Base-by-base conservation (phyloP, 2,113 vertebrate genomes). In the Amazona vittata region DNA sequence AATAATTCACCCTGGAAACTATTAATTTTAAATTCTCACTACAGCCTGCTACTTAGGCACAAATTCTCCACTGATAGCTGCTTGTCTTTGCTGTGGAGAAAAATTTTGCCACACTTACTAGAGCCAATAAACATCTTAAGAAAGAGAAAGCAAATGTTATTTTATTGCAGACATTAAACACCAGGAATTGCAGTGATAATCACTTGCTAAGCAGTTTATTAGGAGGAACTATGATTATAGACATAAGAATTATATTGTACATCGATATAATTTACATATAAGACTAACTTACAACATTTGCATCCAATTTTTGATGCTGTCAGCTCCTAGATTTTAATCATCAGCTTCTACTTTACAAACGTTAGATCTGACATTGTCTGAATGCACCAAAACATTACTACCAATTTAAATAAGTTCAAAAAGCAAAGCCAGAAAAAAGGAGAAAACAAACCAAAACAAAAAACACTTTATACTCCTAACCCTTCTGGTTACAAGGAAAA, bases 1-100 rank as follows among this genome's bases (percentile, higher is more conserved):
- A 86, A 89, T 90, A 95, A 94, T 83, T 91, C 57, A 89, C 46
- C 52, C 19, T 39, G 28, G 29, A 90, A 97, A 96, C 7, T 6
- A 17, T 64, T 74, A 91, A 35, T 93, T 94, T 81, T 46, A 71
- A 93, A 75, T 59, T 79, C 18, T 70, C 43, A 59, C 55, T 86
- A 37, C 43, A 57, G 25, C 35, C 62, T 92, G 13, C 25, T 60
- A 80, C 83, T 91, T 86, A n/a, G 63, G 52, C 64, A 64, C 52
- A 94, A 91, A 69, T 77, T 90, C 62, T 93, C 39, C 22, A 88
- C 8, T 76, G n/a, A 64, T 6, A 47, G 55, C 39, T 43, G 8
- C 5, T 68, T 96, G 91, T 59, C 47, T 83, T 6, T 69, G 37
- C 33, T 79, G 21, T 28, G 82, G 53, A 90, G 43, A 53, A 83